These are phyloP conservation scores for Callocephalon fimbriatum DNA, from an alignment of 2,113 vertebrate species.

Conservation along the genomic window DNA sequence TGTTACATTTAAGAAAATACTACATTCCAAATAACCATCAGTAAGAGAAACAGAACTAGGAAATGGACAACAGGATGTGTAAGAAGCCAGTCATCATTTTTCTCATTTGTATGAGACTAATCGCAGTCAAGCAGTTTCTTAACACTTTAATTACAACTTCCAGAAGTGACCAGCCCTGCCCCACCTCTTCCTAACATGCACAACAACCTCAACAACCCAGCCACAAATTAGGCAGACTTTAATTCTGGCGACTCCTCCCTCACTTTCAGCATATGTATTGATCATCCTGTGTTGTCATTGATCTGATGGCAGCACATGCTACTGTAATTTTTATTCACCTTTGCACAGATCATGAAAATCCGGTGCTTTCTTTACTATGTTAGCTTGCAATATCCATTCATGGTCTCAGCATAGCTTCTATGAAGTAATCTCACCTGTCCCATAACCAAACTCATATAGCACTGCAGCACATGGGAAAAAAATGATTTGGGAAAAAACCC, in stretches of 20 bases:
- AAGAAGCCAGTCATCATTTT: not conserved
- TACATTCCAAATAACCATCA: not conserved
- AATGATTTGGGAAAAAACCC: not conserved
- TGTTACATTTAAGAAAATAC: conserved; percentile 9
- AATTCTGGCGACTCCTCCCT: not conserved
- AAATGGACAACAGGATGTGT: not conserved
- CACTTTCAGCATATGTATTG: not conserved
- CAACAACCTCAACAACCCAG: not conserved
- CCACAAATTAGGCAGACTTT: not conserved
- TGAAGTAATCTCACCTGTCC: not conserved
- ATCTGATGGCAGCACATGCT: not conserved
- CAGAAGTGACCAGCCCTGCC: not conserved
- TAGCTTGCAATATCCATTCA: not conserved
- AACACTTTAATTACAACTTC: not conserved
- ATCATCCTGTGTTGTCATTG: not conserved
- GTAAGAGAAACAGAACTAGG: not conserved
- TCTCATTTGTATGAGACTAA: not conserved
- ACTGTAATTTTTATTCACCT: not conserved
- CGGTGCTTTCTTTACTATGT: not conserved
- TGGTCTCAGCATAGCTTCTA: not conserved
- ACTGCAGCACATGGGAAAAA: not conserved
- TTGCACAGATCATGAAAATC: not conserved
- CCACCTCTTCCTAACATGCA: not conserved
- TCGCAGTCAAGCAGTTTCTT: not conserved
- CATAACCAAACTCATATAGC: rapidly evolving